Percentiles rank a stretch among this genome's conserved stretches.
Conservation (phyloP, 2,113 vertebrate genomes). For the Turnix velox region DNA sequence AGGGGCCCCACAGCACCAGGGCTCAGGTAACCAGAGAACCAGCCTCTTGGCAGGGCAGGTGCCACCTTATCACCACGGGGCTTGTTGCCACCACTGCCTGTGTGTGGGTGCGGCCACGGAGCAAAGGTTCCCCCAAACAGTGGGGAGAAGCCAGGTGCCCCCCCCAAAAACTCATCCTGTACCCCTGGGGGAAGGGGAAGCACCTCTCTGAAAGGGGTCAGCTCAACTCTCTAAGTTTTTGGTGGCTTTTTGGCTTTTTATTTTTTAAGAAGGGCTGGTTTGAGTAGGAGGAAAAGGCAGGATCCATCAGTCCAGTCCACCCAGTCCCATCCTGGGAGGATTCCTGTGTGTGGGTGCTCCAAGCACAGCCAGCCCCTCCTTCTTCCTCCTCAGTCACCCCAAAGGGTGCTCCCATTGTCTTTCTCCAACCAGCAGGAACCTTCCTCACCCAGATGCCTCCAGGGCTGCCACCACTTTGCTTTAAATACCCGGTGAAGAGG, state of each 20-base stretch:
- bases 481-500: not conserved
- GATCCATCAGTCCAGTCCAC: fast-evolving
- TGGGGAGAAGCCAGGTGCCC: fast-evolving
- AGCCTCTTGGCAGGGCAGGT: not conserved
- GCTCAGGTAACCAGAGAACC: slow-evolving; percentile 25
- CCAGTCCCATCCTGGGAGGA: not conserved
- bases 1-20: not conserved
- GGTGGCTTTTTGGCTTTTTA: fast-evolving
- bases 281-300: fast-evolving
- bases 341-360: fast-evolving
- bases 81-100: not conserved
- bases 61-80: not conserved
- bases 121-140: fast-evolving
- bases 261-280: not conserved
- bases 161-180: not conserved
- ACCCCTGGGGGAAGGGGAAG: fast-evolving
- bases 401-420: not conserved
- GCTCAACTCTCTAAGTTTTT: not conserved
- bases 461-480: not conserved
- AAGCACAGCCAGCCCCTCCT: not conserved
- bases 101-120: not conserved
- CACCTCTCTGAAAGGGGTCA: fast-evolving
- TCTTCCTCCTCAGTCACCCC: not conserved
- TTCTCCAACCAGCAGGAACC: not conserved
- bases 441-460: not conserved